phyloP scores from a whole-genome alignment of 2,888 invertebrate genomes.

The Zaprionus obscuricornis region DNA sequence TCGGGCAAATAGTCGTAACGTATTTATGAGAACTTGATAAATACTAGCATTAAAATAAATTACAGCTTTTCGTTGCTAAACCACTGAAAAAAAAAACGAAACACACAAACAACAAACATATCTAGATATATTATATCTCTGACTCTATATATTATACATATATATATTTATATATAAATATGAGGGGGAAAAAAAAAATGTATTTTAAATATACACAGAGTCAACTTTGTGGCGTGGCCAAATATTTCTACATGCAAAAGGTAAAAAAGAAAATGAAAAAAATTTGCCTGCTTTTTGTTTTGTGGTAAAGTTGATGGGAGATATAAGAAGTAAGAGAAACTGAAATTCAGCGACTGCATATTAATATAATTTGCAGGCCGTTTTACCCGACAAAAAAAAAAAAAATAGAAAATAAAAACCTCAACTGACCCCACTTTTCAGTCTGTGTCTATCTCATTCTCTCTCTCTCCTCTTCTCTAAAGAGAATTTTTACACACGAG shows the following conservation, averaged over 20 bases:
- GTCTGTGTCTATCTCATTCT: no score
- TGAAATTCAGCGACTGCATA: constrained; percentile 70
- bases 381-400: constrained; percentile 40
- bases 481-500: no score
- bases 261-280: constrained; percentile 28
- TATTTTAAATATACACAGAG: constrained; percentile 54
- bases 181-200: constrained; percentile 54
- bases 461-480: no score
- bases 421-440: no score
- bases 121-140: neutral
- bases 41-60: constrained; percentile 83
- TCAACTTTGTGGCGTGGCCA: neutral
- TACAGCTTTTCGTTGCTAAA: constrained; percentile 70
- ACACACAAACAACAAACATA: no score
- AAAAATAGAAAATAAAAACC: constrained; percentile 18
- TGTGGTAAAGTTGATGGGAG: neutral
- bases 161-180: no score
- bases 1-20: constrained; percentile 44
- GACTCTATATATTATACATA: no score
- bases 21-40: constrained; percentile 79
- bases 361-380: constrained; percentile 79
- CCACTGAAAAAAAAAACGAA: constrained; percentile 22
- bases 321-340: constrained; percentile 15
- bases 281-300: constrained; percentile 47
- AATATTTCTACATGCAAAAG: neutral